Base-by-base conservation (phyloP, 2,888 invertebrate species). In the Zaprionus lineosus region DNA sequence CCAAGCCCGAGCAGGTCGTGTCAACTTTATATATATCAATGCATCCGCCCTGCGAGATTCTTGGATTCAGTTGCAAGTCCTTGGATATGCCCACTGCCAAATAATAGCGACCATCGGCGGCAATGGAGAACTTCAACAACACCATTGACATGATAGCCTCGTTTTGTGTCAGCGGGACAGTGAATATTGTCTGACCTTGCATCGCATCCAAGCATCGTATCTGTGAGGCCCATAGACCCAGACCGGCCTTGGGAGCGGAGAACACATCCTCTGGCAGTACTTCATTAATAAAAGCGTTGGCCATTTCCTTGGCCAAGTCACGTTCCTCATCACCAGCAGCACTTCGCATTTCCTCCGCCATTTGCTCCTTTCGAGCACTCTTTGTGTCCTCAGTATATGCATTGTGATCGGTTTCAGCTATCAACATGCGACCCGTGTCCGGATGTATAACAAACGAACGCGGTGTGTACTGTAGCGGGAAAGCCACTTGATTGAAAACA, bases 321-420 rank as follows among this genome's bases (percentile, higher is more conserved):
- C 96, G 95, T 87, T 99, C 99, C 71, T 98, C 98, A 34, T 97
- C 96, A 0, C 96, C 98, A 1, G 98, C 98, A 0, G 98, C 97
- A 90, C 98, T 98, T 59, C 97, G 94, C 97, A 99, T 98, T 91
- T 99, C 98, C 88, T 98, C 97, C 0, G 98, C 98, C 97, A 99
- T 98, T 91, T 99, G 98, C 50, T 97, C 92, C 79, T 93, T 92
- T 69, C 97, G 92, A 78, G 96, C 96, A 82, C 94, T 95, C 88
- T 99, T 99, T 34, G 98, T 98, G 74, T 97, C 96, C 78, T 98
- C 98, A 0, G 99, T 99, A 88, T 98, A 99, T 0, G 99, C 95
- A 89, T 98, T 99, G 89, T 99, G 98, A 90, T 99, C 99, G 7
- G 98, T 98, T 91, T 99, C 99, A 31, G 98, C 93, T 48, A 98